Conservation (phyloP, 2,888 invertebrate genomes). For the Mimas tiliae region DNA sequence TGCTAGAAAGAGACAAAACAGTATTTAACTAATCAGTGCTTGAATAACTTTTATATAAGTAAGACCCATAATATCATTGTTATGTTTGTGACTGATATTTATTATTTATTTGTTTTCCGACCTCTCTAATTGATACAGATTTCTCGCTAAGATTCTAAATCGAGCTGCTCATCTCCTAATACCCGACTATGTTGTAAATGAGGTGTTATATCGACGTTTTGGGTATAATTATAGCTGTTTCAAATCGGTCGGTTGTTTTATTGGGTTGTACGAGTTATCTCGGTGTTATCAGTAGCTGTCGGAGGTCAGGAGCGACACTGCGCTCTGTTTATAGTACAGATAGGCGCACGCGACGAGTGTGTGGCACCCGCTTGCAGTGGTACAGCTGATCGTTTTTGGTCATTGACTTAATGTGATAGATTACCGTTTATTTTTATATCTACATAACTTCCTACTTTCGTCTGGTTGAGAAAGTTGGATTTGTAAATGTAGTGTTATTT, state of each 20-base stretch:
- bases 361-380: constrained; percentile 49
- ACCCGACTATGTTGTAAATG: constrained; percentile 16
- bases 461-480: too few species aligned
- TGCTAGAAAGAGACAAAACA: too few species aligned
- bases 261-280: constrained; percentile 48
- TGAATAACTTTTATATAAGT: too few species aligned
- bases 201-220: background rate
- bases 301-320: constrained; percentile 68
- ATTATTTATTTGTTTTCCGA: constrained; percentile 14
- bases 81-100: background rate
- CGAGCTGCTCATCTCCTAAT: background rate
- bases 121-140: constrained; percentile 21
- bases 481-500: too few species aligned
- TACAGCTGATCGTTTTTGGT: constrained; percentile 48
- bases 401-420: constrained; percentile 38
- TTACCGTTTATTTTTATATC: background rate
- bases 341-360: constrained; percentile 70
- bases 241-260: constrained; percentile 45
- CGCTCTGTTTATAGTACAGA: constrained; percentile 63
- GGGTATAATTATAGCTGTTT: constrained; percentile 29
- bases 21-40: too few species aligned
- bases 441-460: too few species aligned
- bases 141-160: constrained; percentile 14
- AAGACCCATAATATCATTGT: background rate
- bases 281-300: constrained; percentile 59